Percentiles rank a stretch among this genome's conserved stretches.
Evolutionary conservation across 2,888 invertebrate species (phyloP).

Genomic region (Steinernema carpocapsae): DNA sequence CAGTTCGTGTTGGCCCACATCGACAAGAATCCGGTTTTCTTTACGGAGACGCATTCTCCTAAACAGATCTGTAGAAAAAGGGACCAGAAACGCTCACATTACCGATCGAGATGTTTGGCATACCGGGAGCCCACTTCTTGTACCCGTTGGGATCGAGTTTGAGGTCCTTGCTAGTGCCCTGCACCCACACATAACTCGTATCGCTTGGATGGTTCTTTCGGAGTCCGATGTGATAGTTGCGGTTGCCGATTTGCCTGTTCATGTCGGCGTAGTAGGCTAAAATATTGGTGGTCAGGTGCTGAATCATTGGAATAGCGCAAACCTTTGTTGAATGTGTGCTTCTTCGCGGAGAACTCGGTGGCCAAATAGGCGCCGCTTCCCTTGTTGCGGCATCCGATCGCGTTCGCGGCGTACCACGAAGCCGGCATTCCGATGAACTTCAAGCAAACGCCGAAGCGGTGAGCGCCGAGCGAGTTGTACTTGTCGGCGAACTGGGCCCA

Average conservation of each 20-base stretch:
- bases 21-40: neutral
- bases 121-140: neutral
- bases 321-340: conserved; percentile 16
- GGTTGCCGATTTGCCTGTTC: neutral
- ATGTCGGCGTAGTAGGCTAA: conserved; percentile 23
- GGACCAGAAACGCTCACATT: neutral
- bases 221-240: neutral
- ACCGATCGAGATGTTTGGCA: neutral
- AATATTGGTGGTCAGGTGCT: neutral
- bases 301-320: neutral
- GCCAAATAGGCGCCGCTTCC: neutral
- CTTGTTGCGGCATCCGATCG: conserved; percentile 23
- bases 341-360: conserved; percentile 6
- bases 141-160: neutral
- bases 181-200: neutral
- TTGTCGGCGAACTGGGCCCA: conserved; percentile 13
- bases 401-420: conserved; percentile 21
- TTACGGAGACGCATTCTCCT: neutral
- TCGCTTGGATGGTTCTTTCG: neutral
- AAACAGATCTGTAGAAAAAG: too few relatives aligned
- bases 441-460: conserved; percentile 5
- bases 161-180: neutral
- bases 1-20: conserved; percentile 11
- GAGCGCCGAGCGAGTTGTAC: neutral
- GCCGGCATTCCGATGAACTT: conserved; percentile 9